Evolutionary conservation across 2,888 invertebrate species (phyloP).

Genomic region (Chesias legatella): DNA sequence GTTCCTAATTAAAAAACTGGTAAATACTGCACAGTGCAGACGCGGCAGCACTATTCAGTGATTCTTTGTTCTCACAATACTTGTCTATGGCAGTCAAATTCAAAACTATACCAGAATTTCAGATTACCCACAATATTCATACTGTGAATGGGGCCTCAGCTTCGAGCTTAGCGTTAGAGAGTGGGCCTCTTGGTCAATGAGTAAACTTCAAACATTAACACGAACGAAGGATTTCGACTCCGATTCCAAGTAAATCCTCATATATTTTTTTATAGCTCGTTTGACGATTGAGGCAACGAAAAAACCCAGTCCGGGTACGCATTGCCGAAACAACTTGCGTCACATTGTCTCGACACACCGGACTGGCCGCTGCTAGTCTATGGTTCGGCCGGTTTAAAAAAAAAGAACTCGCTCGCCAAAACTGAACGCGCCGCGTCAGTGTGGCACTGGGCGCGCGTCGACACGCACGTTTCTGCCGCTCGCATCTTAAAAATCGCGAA

Average conservation of each 20-base stretch:
- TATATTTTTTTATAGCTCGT: conserved; percentile 19
- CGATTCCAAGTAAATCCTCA: not conserved
- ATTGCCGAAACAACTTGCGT: conserved; percentile 75
- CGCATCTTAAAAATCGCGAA: conserved; percentile 49
- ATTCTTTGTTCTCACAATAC: too few relatives aligned
- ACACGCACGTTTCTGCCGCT: conserved; percentile 43
- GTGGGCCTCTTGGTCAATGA: too few relatives aligned
- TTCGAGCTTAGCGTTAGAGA: too few relatives aligned
- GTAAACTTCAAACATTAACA: not conserved
- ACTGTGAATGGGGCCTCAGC: too few relatives aligned
- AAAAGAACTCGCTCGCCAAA: conserved; percentile 44
- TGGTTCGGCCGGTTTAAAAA: conserved; percentile 42
- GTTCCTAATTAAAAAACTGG: too few relatives aligned
- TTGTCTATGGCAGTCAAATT: too few relatives aligned
- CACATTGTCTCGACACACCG: conserved; percentile 58
- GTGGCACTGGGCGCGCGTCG: conserved; percentile 53
- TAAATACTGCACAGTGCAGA: too few relatives aligned
- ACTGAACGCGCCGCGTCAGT: conserved; percentile 39
- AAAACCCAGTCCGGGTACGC: conserved; percentile 42
- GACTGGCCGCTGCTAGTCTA: conserved; percentile 45
- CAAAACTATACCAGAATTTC: too few relatives aligned
- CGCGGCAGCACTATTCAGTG: too few relatives aligned
- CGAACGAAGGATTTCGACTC: not conserved
- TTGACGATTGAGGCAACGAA: conserved; percentile 53
- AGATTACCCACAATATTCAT: too few relatives aligned